phyloP scores from a whole-genome alignment of 2,888 invertebrate species.

The Drosophila dives region DNA sequence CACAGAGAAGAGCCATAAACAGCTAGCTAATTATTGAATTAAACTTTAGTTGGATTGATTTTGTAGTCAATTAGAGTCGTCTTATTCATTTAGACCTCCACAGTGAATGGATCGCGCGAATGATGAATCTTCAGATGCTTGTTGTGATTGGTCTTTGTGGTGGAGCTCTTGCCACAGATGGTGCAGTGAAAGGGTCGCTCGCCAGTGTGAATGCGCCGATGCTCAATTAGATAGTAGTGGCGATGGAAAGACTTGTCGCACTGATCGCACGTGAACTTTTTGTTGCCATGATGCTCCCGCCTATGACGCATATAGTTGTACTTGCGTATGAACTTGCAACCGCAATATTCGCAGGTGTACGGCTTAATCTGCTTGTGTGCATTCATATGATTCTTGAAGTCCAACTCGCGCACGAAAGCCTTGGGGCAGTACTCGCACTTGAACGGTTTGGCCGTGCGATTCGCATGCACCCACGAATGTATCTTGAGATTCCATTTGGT shows the following conservation, averaged over 20 bases:
- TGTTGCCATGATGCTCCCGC: slow-evolving; percentile 92
- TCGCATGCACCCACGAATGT: slow-evolving; percentile 95
- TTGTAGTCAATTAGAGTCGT: slow-evolving; percentile 26
- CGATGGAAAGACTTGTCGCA: slow-evolving; percentile 95
- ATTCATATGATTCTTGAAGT: slow-evolving; percentile 93
- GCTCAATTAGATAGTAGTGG: slow-evolving; percentile 94
- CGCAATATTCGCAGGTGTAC: slow-evolving; percentile 94
- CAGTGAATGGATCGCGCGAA: slow-evolving; percentile 93
- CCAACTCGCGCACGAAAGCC: slow-evolving; percentile 92
- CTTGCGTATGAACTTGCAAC: slow-evolving; percentile 94
- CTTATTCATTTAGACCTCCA: slow-evolving; percentile 86
- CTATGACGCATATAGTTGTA: slow-evolving; percentile 95
- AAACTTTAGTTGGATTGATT: slow-evolving; percentile 56
- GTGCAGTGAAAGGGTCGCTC: slow-evolving; percentile 92
- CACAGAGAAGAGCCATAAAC: slow-evolving; percentile 74
- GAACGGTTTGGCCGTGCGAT: slow-evolving; percentile 92
- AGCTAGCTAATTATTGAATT: slow-evolving; percentile 70
- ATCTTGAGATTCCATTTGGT: slow-evolving; percentile 96
- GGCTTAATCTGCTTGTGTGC: slow-evolving; percentile 93
- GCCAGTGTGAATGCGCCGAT: slow-evolving; percentile 94
- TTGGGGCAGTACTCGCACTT: slow-evolving; percentile 93
- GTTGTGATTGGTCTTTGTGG: slow-evolving; percentile 95
- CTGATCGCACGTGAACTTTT: slow-evolving; percentile 90
- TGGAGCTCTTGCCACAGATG: slow-evolving; percentile 95
- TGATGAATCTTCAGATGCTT: slow-evolving; percentile 96